Evolutionary conservation across 2,113 vertebrate genomes (phyloP).

Genomic region (Ophthalmolycus amberensis): DNA sequence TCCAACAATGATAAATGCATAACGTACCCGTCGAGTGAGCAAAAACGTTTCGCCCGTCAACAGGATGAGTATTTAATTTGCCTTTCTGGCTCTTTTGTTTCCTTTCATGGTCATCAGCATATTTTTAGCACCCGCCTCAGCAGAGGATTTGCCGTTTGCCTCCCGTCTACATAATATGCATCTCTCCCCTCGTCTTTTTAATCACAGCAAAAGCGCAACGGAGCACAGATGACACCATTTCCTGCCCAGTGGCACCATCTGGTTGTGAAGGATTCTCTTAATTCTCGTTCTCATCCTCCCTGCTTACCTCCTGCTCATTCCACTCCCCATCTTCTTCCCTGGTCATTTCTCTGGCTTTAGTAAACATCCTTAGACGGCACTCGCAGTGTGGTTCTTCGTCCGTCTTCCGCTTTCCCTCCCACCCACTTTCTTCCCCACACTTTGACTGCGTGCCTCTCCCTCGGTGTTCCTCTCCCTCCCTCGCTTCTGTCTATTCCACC

Average conservation of each 20-base stretch:
- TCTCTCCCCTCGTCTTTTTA: slow-evolving; percentile 27
- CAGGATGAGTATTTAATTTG: slow-evolving; percentile 60
- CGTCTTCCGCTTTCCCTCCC: slow-evolving; percentile 6
- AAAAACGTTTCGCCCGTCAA: slow-evolving; percentile 28
- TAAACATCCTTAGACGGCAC: slow-evolving; percentile 56
- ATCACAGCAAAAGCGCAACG: slow-evolving; percentile 46
- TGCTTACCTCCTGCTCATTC: slow-evolving; percentile 22
- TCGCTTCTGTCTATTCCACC: slow-evolving; percentile 15
- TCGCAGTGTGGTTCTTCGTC: slow-evolving; percentile 45
- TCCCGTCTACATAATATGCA: slow-evolving; percentile 51
- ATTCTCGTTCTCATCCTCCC: slow-evolving; percentile 42
- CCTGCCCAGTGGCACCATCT: slow-evolving; percentile 76
- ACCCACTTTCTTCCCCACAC: slow-evolving; percentile 19
- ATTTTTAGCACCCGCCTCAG: slow-evolving; percentile 46
- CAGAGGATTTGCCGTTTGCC: slow-evolving; percentile 55
- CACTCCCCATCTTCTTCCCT: slow-evolving; percentile 21
- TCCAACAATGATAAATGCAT: slow-evolving; percentile 12
- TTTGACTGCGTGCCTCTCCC: slow-evolving; percentile 45
- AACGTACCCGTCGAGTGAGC: neutral
- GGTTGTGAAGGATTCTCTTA: slow-evolving; percentile 54
- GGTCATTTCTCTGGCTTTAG: slow-evolving; percentile 45
- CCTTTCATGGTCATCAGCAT: slow-evolving; percentile 58
- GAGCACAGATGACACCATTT: slow-evolving; percentile 56
- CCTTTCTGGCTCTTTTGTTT: slow-evolving; percentile 66
- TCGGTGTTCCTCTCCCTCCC: slow-evolving; percentile 34